Evolutionary conservation across 2,113 vertebrate genomes (phyloP).

Genomic region (Triplophysa siluroides): DNA sequence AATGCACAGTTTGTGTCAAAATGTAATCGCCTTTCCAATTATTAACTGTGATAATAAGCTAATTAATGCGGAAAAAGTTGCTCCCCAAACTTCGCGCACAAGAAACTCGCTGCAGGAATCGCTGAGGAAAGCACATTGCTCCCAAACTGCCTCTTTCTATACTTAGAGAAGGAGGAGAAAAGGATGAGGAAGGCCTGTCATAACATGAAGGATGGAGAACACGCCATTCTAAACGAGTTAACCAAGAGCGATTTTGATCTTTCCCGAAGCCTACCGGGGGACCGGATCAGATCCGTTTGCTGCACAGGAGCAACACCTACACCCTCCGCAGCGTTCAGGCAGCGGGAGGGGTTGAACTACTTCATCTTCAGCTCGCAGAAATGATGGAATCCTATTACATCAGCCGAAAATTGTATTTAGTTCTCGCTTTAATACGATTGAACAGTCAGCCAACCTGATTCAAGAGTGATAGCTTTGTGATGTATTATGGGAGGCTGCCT

Average conservation of each 20-base stretch:
- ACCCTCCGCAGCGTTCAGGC: neutral
- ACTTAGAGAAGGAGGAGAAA: slow-evolving; percentile 7
- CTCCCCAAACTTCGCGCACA: slow-evolving; percentile 17
- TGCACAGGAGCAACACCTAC: slow-evolving; percentile 31
- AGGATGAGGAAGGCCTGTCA: neutral
- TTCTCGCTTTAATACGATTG: neutral
- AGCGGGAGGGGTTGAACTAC: neutral
- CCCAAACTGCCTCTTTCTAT: slow-evolving; percentile 17
- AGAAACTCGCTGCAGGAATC: slow-evolving; percentile 7
- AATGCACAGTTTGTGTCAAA: neutral
- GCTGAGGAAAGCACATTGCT: slow-evolving; percentile 24
- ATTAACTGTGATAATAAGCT: slow-evolving; percentile 32
- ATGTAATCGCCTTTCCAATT: neutral
- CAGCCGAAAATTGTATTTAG: slow-evolving; percentile 7
- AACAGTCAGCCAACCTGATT: neutral
- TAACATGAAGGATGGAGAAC: neutral
- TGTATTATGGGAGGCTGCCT: neutral
- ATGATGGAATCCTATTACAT: slow-evolving; percentile 17
- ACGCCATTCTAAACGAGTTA: neutral
- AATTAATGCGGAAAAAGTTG: slow-evolving; percentile 14
- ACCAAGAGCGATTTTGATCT: slow-evolving; percentile 12
- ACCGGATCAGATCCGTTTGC: slow-evolving; percentile 19
- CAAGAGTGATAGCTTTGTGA: neutral
- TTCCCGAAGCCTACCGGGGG: slow-evolving; percentile 26
- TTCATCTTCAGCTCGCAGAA: neutral